phyloP scores from a whole-genome alignment of 2,113 vertebrate genomes.

The Coturnix japonica region DNA sequence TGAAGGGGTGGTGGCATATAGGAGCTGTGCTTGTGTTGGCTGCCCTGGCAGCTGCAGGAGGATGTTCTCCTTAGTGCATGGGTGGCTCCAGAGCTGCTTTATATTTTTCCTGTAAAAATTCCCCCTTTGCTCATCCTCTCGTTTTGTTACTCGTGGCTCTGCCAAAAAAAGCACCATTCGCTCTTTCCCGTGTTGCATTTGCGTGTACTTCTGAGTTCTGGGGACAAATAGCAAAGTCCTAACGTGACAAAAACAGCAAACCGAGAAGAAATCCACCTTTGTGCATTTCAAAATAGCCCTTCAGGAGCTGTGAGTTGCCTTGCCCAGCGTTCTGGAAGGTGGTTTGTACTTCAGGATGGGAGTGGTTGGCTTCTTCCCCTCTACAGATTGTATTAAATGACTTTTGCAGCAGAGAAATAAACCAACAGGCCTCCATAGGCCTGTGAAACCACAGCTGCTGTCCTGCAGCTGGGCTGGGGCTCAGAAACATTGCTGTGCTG shows the following conservation, averaged over 20 bases:
- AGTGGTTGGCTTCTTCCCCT: neutral
- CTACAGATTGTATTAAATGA: neutral
- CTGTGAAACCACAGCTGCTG: neutral
- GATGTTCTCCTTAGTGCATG: neutral
- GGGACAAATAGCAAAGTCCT: neutral
- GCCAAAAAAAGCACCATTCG: neutral
- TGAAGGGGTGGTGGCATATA: accelerated
- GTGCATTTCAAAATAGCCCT: neutral
- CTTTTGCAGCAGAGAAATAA: neutral
- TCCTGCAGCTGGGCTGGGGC: neutral
- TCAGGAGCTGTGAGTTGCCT: neutral
- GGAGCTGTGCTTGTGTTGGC: neutral
- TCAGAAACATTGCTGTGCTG: neutral
- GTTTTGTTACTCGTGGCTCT: neutral
- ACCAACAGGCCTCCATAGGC: neutral
- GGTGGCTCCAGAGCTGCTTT: neutral
- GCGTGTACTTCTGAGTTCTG: neutral
- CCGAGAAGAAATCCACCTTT: neutral
- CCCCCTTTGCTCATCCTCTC: neutral
- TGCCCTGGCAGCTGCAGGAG: neutral
- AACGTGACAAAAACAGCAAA: neutral
- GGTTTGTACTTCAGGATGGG: neutral
- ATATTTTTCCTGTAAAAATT: neutral
- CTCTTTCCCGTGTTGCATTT: neutral
- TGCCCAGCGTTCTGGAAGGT: neutral